Evolutionary conservation across 2,888 invertebrate genomes (phyloP).

Genomic region (Rhyacophila evoluta): DNA sequence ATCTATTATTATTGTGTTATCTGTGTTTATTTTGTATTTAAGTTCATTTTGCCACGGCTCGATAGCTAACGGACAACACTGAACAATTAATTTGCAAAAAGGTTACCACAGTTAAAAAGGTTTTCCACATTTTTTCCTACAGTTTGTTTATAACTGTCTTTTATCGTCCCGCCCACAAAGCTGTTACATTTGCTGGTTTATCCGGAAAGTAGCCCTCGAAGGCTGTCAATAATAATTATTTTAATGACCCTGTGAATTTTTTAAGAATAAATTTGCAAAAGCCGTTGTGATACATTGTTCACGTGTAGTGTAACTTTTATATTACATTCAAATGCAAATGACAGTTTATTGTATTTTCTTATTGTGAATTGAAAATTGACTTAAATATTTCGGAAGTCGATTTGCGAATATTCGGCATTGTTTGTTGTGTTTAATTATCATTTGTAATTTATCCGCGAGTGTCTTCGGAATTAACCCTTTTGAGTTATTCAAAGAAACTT

Average conservation of each 20-base stretch:
- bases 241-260: not conserved
- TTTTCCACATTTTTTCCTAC: not conserved
- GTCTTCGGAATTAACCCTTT: not conserved
- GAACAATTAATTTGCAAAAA: not conserved
- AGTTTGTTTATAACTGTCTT: not conserved
- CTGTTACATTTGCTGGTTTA: not conserved
- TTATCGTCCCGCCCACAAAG: constrained; percentile 9
- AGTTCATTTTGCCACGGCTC: not conserved
- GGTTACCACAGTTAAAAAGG: not conserved
- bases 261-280: not conserved
- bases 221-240: not conserved
- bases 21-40: not conserved
- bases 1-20: constrained; percentile 1
- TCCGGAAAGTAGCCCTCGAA: not conserved
- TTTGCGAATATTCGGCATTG: constrained; percentile 16
- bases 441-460: constrained; percentile 26
- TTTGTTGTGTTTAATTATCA: constrained; percentile 30
- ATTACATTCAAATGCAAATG: not conserved
- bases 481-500: constrained; percentile 27
- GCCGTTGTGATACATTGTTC: not conserved
- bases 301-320: not conserved
- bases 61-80: not conserved
- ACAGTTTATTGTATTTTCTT: not conserved
- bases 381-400: not conserved
- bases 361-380: not conserved